Conservation (phyloP, 1,140 invertebrate species). For the Drosophila mauritiana region DNA sequence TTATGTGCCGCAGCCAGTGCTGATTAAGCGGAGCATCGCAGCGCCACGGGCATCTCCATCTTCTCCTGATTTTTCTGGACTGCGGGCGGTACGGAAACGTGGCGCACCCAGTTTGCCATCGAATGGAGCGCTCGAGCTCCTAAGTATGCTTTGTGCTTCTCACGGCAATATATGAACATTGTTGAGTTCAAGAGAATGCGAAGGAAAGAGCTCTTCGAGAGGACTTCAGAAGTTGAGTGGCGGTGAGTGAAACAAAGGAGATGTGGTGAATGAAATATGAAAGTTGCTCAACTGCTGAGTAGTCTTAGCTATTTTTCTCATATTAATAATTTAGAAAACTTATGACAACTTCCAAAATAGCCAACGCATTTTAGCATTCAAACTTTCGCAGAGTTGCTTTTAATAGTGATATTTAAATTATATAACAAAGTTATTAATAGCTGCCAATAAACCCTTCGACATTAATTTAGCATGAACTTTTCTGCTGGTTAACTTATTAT, state of each 20-base stretch:
- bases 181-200: slow-evolving; percentile 3
- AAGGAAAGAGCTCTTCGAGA: neutral
- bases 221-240: slow-evolving; percentile 8
- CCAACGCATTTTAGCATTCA: neutral
- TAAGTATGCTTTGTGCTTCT: slow-evolving; percentile 58
- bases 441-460: neutral
- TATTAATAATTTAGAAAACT: neutral
- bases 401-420: neutral
- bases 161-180: slow-evolving; percentile 34
- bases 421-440: neutral
- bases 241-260: neutral
- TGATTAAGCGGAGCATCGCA: slow-evolving; percentile 73
- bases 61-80: slow-evolving; percentile 2
- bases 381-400: neutral
- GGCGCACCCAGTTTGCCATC: slow-evolving; percentile 21
- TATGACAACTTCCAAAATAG: neutral
- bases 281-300: neutral
- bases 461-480: too few species aligned
- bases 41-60: slow-evolving; percentile 31
- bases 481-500: slow-evolving; percentile 5
- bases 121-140: slow-evolving; percentile 26
- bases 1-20: slow-evolving; percentile 61
- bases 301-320: neutral
- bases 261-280: neutral
- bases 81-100: slow-evolving; percentile 43